Base-by-base conservation (phyloP, 2,113 vertebrate species). In the Brachypteracias leptosomus region DNA sequence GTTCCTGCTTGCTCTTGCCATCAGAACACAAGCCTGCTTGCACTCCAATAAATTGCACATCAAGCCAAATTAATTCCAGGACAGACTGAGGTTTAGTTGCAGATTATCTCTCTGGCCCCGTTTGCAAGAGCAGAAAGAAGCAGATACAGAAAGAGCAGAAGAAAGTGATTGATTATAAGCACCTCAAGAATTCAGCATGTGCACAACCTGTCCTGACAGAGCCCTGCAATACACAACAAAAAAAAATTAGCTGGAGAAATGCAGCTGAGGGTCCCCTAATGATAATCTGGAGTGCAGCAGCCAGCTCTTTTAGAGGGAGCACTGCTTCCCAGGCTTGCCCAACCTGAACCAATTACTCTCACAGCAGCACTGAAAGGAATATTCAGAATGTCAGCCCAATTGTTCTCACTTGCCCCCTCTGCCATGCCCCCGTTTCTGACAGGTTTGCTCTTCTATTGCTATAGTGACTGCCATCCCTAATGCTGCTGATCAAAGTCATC, bases 261-360 rank as follows among this genome's bases (percentile, higher is more conserved):
- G 1, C 72, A 59, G 58, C 68, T 79, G 52, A 10, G 62, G 59
- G 58, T 44, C 67, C 81, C 90, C 63, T 80, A 40, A 90, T 70
- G 77, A 63, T 20, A 65, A 35, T 16, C 47, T 22, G 8, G 46
- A 81, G 75, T 11, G 71, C 81, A 86, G 89, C 80, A 82, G 80
- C 76, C 90, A 93, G 83, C 61, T 66, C 80, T 67, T 74, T 57
- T 58, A 81, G 6, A 33, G 2, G 70, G 55, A 61, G 25, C 40
- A 36, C 66, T 35, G 49, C 47, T 90, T 78, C 88, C 77, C 95
- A 94, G 76, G 52, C 88, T 87, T 95, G 92, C 85, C 95, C 97
- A 95, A 96, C 96, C 96, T 90, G 83, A 96, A 94, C 94, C 96
- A 96, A 97, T 96, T 97, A 95, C 90, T 91, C 55, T 89, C 74